A percentile compares a stretch with the other conserved stretches of the same genome.
phyloP scores from a whole-genome alignment of 2,797 vertebrate species.

The Garrulus glandarius region DNA sequence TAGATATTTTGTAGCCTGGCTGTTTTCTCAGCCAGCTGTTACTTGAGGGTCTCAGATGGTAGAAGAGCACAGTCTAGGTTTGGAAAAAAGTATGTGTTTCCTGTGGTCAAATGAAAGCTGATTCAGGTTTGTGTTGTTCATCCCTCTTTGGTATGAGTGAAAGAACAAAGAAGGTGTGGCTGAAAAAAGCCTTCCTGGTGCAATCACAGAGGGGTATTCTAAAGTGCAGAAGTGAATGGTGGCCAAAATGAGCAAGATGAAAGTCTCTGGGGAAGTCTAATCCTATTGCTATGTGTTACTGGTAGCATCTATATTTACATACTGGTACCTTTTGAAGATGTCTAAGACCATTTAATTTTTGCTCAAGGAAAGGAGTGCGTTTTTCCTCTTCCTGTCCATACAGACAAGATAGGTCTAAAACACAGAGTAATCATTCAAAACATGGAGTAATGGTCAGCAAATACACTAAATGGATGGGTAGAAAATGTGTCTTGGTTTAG shows the following conservation, averaged over 20 bases:
- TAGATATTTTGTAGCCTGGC: neutral
- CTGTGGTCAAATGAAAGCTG: neutral
- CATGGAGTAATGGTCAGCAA: neutral
- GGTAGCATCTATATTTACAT: neutral
- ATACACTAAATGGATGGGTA: neutral
- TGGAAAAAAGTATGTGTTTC: neutral
- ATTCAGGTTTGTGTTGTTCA: neutral
- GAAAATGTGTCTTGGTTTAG: neutral
- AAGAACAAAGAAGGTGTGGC: neutral
- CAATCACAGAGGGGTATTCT: accelerated
- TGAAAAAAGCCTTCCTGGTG: neutral
- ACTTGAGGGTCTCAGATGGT: neutral
- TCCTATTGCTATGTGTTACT: neutral
- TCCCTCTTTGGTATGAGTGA: neutral
- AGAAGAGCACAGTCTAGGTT: neutral
- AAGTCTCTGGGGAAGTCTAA: neutral
- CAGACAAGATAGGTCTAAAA: neutral
- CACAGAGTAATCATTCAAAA: neutral
- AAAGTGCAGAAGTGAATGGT: neutral
- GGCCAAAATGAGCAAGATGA: neutral
- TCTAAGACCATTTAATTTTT: neutral
- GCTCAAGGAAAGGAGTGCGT: neutral
- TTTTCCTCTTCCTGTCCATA: neutral
- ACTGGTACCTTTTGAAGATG: neutral
- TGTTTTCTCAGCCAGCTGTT: neutral